Evolutionary conservation across 2,113 vertebrate genomes (phyloP).

Genomic region (Cyprinodon variegatus): DNA sequence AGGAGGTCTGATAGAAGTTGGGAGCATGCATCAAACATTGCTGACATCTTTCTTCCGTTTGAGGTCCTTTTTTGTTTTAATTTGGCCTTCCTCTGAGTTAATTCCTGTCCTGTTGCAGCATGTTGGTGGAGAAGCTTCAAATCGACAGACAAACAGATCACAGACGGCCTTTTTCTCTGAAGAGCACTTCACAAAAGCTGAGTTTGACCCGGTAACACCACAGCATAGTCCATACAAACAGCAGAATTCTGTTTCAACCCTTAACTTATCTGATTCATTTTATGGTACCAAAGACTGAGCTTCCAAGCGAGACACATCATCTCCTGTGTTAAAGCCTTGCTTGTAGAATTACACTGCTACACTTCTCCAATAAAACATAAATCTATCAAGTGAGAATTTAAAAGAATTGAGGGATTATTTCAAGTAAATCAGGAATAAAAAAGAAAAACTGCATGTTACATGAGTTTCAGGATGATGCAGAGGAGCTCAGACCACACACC

Average conservation of each 20-base stretch:
- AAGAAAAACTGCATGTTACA: not conserved
- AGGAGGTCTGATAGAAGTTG: constrained; percentile 8
- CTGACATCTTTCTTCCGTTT: constrained; percentile 51
- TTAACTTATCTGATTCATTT: not conserved
- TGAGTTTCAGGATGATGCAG: constrained; percentile 15
- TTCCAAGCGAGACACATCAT: not conserved
- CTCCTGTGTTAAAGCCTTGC: not conserved
- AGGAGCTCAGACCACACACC: constrained; percentile 77
- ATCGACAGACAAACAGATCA: constrained; percentile 75
- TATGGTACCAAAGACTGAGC: not conserved
- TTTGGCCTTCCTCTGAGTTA: constrained; percentile 64
- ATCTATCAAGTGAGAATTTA: not conserved
- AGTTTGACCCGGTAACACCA: constrained; percentile 28
- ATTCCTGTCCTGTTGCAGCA: constrained; percentile 76
- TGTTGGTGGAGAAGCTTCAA: constrained; percentile 71
- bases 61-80: constrained; percentile 38
- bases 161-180: constrained; percentile 67
- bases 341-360: not conserved
- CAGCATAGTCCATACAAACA: constrained; percentile 3
- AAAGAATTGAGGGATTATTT: not conserved
- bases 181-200: constrained; percentile 46
- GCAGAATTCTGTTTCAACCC: constrained; percentile 20
- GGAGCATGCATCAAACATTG: constrained; percentile 21
- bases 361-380: not conserved
- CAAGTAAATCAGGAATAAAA: not conserved